Evolutionary conservation across 2,888 invertebrate genomes (phyloP).

Genomic region (Petrolisthes cinctipes): DNA sequence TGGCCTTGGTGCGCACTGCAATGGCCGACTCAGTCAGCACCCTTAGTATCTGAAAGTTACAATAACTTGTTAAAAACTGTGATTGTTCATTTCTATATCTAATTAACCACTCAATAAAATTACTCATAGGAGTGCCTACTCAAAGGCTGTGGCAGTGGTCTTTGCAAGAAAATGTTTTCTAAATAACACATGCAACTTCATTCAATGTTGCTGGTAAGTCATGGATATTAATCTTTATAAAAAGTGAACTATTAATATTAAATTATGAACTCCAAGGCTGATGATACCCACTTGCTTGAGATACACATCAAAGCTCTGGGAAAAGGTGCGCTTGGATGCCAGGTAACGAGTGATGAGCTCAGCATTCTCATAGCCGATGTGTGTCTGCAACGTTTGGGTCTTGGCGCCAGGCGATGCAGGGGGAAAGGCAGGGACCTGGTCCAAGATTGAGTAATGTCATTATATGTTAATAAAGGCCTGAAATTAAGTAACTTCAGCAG

Average conservation of each 20-base stretch:
- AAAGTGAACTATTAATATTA: no score
- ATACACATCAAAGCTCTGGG: slow-evolving; percentile 95
- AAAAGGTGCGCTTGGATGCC: slow-evolving; percentile 96
- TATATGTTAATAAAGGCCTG: background rate
- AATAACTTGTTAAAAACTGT: background rate
- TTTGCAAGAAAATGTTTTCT: no score
- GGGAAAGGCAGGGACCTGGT: slow-evolving; percentile 61
- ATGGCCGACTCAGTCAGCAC: slow-evolving; percentile 70
- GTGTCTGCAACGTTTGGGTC: slow-evolving; percentile 88
- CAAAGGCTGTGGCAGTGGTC: background rate
- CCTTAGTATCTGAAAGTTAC: slow-evolving; percentile 58
- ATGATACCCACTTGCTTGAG: slow-evolving; percentile 76
- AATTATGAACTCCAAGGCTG: background rate
- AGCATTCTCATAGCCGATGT: slow-evolving; percentile 91
- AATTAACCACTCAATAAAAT: background rate
- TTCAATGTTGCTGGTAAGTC: no score
- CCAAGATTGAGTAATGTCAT: background rate
- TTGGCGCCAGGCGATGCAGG: slow-evolving; percentile 79
- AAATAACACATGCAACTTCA: no score
- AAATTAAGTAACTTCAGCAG: background rate
- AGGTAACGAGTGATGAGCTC: slow-evolving; percentile 92
- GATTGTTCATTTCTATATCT: background rate
- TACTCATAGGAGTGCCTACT: background rate
- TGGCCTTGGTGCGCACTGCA: slow-evolving; percentile 96
- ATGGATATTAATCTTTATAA: no score